These are phyloP conservation scores for Nezara viridula DNA, from an alignment of 2,888 invertebrate species.

Conservation along the genomic window DNA sequence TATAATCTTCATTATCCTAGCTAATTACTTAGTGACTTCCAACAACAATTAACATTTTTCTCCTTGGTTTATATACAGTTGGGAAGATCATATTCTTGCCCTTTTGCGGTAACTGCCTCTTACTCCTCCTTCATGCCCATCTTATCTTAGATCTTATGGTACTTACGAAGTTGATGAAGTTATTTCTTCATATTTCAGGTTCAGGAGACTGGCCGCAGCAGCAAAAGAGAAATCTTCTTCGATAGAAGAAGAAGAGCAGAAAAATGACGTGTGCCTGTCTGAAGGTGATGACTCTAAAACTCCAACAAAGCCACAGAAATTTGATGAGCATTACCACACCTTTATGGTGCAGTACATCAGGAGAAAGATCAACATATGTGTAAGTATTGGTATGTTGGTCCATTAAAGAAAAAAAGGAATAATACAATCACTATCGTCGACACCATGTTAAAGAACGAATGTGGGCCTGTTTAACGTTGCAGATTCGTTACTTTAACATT, in stretches of 20 bases:
- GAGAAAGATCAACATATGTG: constrained; percentile 37
- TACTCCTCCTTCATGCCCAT: no score
- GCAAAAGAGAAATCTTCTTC: constrained; percentile 34
- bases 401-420: background rate
- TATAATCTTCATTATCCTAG: no score
- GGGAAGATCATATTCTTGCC: no score
- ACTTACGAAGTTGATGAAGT: background rate
- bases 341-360: background rate
- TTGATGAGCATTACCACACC: constrained; percentile 1
- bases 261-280: constrained; percentile 30
- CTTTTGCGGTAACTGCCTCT: no score
- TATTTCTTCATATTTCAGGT: constrained; percentile 57
- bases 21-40: no score
- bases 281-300: constrained; percentile 55
- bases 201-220: constrained; percentile 61
- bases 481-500: no score
- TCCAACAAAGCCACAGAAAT: background rate
- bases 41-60: no score
- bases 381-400: background rate
- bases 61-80: no score
- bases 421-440: no score
- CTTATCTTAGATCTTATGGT: no score
- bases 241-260: constrained; percentile 38
- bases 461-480: no score
- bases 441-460: no score